A percentile compares a stretch with the other conserved stretches of the same genome.
These are phyloP conservation scores for Falco novaeseelandiae DNA, from an alignment of 2,797 vertebrate species.

Conservation along the genomic window DNA sequence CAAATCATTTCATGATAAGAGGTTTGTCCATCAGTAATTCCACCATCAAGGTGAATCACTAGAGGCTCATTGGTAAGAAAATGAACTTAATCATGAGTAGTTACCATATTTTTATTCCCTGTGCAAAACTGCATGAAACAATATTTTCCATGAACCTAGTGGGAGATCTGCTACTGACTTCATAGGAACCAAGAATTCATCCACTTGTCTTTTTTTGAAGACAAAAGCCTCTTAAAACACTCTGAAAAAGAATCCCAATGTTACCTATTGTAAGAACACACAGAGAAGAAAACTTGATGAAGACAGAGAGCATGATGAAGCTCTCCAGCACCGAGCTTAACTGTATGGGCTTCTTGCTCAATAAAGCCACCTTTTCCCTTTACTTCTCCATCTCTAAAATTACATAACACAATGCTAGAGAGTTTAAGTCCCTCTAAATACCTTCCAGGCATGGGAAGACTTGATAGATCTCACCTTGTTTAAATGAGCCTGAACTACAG, in stretches of 20 bases:
- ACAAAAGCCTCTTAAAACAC: background rate
- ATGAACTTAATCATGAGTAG: background rate
- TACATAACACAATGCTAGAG: background rate
- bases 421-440: background rate
- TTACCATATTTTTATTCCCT: background rate
- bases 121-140: background rate
- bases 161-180: background rate
- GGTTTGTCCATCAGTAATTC: background rate
- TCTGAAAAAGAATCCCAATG: background rate
- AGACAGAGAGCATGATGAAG: background rate
- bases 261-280: background rate
- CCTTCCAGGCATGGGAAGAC: background rate
- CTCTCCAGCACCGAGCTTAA: background rate
- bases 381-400: background rate
- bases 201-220: background rate
- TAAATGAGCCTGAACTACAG: background rate
- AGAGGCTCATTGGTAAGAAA: background rate
- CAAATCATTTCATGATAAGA: background rate
- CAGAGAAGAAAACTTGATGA: background rate
- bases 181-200: background rate
- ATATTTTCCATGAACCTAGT: background rate
- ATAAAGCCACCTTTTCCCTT: background rate
- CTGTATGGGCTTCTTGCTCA: background rate
- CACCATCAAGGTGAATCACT: background rate
- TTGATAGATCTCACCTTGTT: background rate